phyloP scores from a whole-genome alignment of 1,140 invertebrate species.

The Pantala flavescens region DNA sequence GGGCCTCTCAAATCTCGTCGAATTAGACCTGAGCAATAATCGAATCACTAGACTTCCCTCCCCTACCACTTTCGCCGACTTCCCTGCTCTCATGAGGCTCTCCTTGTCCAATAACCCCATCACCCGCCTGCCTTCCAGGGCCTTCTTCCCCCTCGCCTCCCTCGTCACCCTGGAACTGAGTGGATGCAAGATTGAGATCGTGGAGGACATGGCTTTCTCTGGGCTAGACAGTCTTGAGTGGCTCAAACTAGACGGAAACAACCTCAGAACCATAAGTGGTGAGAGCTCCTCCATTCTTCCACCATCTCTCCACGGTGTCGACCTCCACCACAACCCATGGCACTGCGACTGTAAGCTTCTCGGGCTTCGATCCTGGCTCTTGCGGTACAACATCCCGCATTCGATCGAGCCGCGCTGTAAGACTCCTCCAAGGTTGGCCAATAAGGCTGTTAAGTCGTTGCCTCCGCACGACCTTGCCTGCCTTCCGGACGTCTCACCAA shows the following conservation, averaged over 20 bases:
- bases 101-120: conserved; percentile 73
- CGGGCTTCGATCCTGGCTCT: conserved; percentile 65
- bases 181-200: conserved; percentile 59
- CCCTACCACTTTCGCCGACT: conserved; percentile 56
- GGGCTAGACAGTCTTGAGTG: conserved; percentile 71
- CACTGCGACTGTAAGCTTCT: conserved; percentile 72
- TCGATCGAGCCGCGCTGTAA: conserved; percentile 61
- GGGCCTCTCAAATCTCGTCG: conserved; percentile 76
- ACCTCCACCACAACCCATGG: conserved; percentile 80
- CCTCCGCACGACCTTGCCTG: conserved; percentile 67
- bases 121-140: conserved; percentile 50
- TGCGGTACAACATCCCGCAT: conserved; percentile 58
- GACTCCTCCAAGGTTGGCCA: conserved; percentile 52
- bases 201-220: conserved; percentile 71
- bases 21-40: conserved; percentile 78
- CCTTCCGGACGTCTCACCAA: conserved; percentile 60
- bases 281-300: conserved; percentile 49
- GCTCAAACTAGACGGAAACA: conserved; percentile 72
- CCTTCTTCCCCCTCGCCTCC: conserved; percentile 63
- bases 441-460: conserved; percentile 55
- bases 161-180: conserved; percentile 72
- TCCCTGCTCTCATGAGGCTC: conserved; percentile 68
- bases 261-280: conserved; percentile 56
- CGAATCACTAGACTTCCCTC: conserved; percentile 62
- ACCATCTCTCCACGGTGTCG: conserved; percentile 59